These are phyloP conservation scores for Esox masquinongy DNA, from an alignment of 2,797 vertebrate species.

Conservation along the genomic window DNA sequence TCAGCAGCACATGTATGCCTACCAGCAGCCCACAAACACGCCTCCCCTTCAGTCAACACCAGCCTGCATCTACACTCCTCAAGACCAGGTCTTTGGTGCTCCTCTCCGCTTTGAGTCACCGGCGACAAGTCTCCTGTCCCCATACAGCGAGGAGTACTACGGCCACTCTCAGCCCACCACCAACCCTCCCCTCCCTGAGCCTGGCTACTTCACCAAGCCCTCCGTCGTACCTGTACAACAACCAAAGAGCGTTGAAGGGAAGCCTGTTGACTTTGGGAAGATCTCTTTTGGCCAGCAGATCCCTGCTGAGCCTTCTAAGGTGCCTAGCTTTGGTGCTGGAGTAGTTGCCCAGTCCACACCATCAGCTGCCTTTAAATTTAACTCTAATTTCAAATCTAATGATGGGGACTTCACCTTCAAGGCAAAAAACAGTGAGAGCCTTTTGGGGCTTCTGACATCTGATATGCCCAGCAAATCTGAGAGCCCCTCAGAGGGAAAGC, in stretches of 20 bases:
- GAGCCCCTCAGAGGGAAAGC: conserved; percentile 67
- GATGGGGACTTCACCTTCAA: conserved; percentile 97
- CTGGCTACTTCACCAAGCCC: conserved; percentile 96
- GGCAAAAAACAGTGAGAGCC: conserved; percentile 84
- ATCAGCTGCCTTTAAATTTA: conserved; percentile 90
- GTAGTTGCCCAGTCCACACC: conserved; percentile 69
- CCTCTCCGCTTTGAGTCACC: conserved; percentile 91
- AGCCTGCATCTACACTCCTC: conserved; percentile 91
- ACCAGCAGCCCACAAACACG: conserved; percentile 89
- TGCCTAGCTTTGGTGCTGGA: conserved; percentile 74
- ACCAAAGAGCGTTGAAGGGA: conserved; percentile 82
- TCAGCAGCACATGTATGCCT: conserved; percentile 91
- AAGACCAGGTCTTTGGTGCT: conserved; percentile 85
- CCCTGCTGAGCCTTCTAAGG: conserved; percentile 79
- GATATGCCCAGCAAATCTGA: conserved; percentile 85
- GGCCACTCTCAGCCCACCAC: conserved; percentile 84
- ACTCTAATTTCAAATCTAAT: conserved; percentile 96
- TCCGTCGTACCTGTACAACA: conserved; percentile 72
- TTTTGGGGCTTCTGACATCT: conserved; percentile 90
- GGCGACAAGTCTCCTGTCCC: conserved; percentile 86
- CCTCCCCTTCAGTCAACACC: conserved; percentile 88
- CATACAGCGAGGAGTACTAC: conserved; percentile 91
- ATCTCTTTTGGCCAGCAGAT: conserved; percentile 81
- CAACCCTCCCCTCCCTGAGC: conserved; percentile 92
- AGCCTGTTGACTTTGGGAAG: conserved; percentile 84